Base-by-base conservation (phyloP, 1,140 invertebrate species). In the Pteromalus puparum region DNA sequence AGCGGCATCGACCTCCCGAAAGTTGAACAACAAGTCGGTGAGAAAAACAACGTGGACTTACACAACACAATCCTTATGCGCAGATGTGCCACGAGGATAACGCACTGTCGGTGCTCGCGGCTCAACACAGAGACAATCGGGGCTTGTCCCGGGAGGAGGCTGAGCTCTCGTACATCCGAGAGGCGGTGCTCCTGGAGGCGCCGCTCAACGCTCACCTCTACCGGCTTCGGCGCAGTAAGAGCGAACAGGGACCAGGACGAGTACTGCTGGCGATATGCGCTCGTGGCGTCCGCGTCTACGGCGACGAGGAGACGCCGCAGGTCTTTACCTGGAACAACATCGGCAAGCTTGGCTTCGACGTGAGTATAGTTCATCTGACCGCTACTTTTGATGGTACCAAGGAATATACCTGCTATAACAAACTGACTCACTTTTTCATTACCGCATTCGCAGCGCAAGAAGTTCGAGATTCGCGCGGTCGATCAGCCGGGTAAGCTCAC, bases 171-270 rank as follows among this genome's bases (percentile, higher is more conserved):
- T 99, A 97, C 91, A 98, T 99, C 88, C 95, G 96, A 87, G 97
- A 99, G 93, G 97, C 98, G 68, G 97, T 97, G 88, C 94, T 95
- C 78, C 92, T 96, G 76, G 96, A 97, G 86, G 97, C 97, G 87
- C 97, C 97, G 88, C 96, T 98, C 88, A 99, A 98, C 93, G 96
- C 98, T 65, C 98, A 99, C 92, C 95, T 98, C 76, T 99, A 98
- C 92, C 94, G 97, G 68, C 94, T 99, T 88, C 96, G 96, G 87
- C 95, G 96, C 87, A 95, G 95, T 85, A 99, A 99, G 93, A 95
- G 95, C 84, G 96, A 97, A 92, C 90, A 93, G 15, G 94, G 95
- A 10, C 95, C 95, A 1, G 96, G 96, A 68, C 95, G 95, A 1
- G 95, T 97, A 34, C 95, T 96, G 91, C 93, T 98, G 42, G 96